Evolutionary conservation across 2,113 vertebrate species (phyloP).

Genomic region (Psittacula cyanocephala): DNA sequence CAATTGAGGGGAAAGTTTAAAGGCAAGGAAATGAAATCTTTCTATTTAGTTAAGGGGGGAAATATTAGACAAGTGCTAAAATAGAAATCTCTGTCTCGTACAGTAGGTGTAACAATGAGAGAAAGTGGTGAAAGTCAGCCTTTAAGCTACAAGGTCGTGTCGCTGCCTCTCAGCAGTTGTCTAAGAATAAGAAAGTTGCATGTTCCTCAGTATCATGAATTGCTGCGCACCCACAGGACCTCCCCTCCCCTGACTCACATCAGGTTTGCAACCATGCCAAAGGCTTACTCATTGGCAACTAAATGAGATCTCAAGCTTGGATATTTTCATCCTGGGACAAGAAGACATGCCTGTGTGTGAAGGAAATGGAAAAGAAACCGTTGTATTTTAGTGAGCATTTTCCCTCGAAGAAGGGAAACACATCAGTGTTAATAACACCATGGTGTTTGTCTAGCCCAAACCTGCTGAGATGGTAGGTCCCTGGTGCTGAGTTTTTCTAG

Average conservation of each 20-base stretch:
- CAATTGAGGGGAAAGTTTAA: slow-evolving; percentile 31
- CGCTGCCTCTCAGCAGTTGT: background rate
- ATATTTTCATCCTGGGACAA: background rate
- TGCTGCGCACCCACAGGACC: background rate
- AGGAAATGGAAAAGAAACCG: background rate
- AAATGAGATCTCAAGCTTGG: background rate
- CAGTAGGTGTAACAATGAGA: background rate
- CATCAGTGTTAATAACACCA: background rate
- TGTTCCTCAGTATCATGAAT: background rate
- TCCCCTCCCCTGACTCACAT: background rate
- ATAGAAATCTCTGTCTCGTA: background rate
- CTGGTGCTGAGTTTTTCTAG: background rate
- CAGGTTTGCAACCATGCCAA: background rate
- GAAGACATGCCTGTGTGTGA: background rate
- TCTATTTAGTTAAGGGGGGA: background rate
- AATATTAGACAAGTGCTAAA: background rate
- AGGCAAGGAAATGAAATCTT: slow-evolving; percentile 31
- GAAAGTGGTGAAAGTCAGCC: background rate
- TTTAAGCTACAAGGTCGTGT: background rate
- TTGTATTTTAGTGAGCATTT: background rate
- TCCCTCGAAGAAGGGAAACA: background rate
- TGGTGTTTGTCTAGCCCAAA: background rate
- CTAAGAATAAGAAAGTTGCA: background rate
- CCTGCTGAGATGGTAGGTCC: background rate
- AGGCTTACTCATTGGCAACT: slow-evolving; percentile 25